These are phyloP conservation scores for Neoitamus cyanurus DNA, from an alignment of 2,888 invertebrate genomes.

Conservation along the genomic window DNA sequence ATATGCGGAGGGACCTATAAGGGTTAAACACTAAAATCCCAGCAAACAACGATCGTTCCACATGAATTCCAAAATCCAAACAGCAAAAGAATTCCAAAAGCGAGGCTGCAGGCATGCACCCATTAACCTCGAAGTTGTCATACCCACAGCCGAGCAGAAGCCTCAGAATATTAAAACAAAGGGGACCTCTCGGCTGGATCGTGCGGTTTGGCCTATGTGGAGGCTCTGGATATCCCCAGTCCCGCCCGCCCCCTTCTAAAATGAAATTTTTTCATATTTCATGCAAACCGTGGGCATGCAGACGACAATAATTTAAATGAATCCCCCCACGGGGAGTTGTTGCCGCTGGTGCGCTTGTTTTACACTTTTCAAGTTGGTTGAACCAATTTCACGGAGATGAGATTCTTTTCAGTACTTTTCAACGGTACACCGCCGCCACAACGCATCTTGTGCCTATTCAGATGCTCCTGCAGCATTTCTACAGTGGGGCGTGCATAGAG, in stretches of 20 bases:
- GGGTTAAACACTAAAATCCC: not conserved
- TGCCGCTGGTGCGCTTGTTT: not conserved
- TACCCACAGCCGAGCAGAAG: not conserved
- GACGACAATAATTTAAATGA: not conserved
- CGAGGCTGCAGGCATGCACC: not conserved
- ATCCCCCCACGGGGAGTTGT: not conserved
- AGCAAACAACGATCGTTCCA: not conserved
- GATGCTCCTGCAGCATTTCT: not conserved
- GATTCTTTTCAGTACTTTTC: not conserved
- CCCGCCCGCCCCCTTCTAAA: not conserved
- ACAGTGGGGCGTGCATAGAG: not conserved
- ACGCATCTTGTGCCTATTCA: not conserved
- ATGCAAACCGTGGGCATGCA: not conserved
- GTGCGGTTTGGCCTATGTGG: conserved; percentile 17
- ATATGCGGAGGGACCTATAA: not conserved
- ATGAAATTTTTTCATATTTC: not conserved
- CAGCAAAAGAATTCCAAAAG: not conserved
- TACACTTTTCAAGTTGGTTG: conserved; percentile 5
- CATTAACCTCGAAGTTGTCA: conserved; percentile 28
- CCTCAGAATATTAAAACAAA: conserved; percentile 27
- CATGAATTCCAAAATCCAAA: not conserved
- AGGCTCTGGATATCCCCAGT: not conserved
- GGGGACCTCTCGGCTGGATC: not conserved
- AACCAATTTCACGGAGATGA: not conserved
- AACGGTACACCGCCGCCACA: not conserved